Base-by-base conservation (phyloP, 1,140 invertebrate genomes). In the Ganaspis sp. region DNA sequence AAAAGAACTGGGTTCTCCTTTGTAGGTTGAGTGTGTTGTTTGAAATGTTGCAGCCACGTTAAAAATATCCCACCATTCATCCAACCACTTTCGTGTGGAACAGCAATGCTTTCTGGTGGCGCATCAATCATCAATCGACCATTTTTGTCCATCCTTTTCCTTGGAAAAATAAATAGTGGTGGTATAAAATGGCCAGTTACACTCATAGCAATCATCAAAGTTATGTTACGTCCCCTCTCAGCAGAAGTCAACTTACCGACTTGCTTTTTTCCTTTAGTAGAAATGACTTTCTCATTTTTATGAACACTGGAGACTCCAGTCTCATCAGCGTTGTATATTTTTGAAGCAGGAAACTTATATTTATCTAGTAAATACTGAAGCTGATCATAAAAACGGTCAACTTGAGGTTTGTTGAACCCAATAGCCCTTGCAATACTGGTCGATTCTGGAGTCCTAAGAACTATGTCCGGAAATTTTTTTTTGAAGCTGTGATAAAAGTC, bases 251-350 rank as follows among this genome's bases (percentile, higher is more conserved):
- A 37, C 69, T 86, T 80, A n/a, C 88, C 91, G 9, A 93, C 86
- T 84, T 93, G 88, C 73, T 90, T 88, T 42, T 82, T 76, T 23
- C 88, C 86, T 83, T 87, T 91, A 15, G 40, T 34, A 69, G 88
- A 86, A 19, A 93, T 77, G 72, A 93, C 84, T 80, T 90, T 92
- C 54, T 77, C 69, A 21, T 87, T 86, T 79, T 89, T 90, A 34
- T 91, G 88, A 5, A 92, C 89, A 26, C 81, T 87, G 4, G 82
- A 88, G 42, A 92, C 84, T 1, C 90, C 91, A 58, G 87, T 92
- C 81, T 92, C 92, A 82, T 91, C 90, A 54, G 88, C 84, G 85
- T 92, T 93, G 81, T 90, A 90, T 40, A 92, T 90, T 70, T 85
- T 81, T 17, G 79, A 72, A 21, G 87, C 83, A 72, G 73, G 5